Evolutionary conservation across 2,888 invertebrate species (phyloP).

Genomic region (Onchidella celtica): DNA sequence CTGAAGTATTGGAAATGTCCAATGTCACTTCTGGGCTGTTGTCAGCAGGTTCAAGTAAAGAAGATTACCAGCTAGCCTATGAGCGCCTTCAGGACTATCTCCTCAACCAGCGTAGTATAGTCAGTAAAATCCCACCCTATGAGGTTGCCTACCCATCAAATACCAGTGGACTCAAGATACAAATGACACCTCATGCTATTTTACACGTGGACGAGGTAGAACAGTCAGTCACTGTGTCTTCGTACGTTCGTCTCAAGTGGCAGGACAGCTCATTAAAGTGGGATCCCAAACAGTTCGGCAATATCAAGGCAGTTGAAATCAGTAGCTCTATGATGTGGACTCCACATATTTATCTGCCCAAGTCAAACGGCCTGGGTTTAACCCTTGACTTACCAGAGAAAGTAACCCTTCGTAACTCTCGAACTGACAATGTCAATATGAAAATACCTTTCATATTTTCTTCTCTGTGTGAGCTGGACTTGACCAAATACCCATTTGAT

Average conservation of each 20-base stretch:
- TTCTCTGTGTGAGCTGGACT: slow-evolving; percentile 14
- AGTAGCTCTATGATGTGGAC: not conserved
- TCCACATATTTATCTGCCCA: not conserved
- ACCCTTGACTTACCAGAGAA: not conserved
- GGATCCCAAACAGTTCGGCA: not conserved
- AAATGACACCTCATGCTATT: slow-evolving; percentile 8
- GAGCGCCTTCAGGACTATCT: not conserved
- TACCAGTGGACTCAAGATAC: not conserved
- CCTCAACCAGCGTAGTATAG: not conserved
- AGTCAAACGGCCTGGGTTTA: slow-evolving; percentile 10
- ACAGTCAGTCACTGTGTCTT: slow-evolving; percentile 9
- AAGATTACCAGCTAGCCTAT: not conserved
- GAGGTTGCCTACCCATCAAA: not conserved
- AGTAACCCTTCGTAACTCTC: not conserved
- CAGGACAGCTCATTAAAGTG: slow-evolving; percentile 1
- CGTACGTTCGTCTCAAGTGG: slow-evolving; percentile 17
- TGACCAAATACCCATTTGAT: slow-evolving; percentile 22
- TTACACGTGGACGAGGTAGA: slow-evolving; percentile 19
- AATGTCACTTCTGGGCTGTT: no score
- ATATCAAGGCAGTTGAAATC: not conserved
- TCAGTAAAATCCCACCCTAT: not conserved
- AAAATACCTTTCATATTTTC: slow-evolving; percentile 20
- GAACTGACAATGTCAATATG: not conserved
- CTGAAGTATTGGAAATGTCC: no score
- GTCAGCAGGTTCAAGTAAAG: not conserved